Percentiles rank a stretch among this genome's conserved stretches.
These are phyloP conservation scores for Philantomba maxwellii DNA, from an alignment of 2,113 vertebrate species.

Conservation along the genomic window DNA sequence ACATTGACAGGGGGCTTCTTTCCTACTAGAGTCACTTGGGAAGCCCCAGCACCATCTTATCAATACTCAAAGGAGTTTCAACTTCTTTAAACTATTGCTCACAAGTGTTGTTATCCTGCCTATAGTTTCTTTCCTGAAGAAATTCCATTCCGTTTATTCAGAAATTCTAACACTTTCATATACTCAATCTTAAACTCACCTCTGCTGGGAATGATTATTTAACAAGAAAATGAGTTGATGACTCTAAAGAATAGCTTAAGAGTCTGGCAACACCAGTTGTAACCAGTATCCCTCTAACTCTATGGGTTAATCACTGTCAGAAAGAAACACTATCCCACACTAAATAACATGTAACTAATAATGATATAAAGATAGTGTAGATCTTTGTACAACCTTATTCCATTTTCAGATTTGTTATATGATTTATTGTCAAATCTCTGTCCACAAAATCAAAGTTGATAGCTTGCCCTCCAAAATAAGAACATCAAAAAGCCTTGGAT, in stretches of 20 bases:
- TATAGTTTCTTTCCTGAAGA: neutral
- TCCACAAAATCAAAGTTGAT: neutral
- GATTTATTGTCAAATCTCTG: neutral
- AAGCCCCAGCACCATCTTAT: neutral
- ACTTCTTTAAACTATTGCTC: constrained; percentile 6
- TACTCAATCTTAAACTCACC: neutral
- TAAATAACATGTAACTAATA: neutral
- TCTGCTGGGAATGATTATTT: neutral
- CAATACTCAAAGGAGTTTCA: neutral
- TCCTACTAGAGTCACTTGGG: neutral
- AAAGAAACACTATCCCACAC: neutral
- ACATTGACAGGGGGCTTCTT: neutral
- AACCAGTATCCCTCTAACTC: neutral
- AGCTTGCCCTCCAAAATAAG: neutral
- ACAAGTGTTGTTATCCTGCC: neutral
- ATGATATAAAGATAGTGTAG: neutral
- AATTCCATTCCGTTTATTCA: neutral
- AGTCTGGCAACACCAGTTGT: neutral
- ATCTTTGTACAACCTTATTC: neutral
- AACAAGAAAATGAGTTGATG: neutral
- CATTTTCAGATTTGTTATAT: neutral
- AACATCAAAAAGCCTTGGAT: neutral
- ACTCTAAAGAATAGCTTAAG: neutral
- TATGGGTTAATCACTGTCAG: neutral
- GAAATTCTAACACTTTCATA: neutral